These are phyloP conservation scores for Lophotis ruficrista DNA, from an alignment of 2,113 vertebrate species.

Conservation along the genomic window DNA sequence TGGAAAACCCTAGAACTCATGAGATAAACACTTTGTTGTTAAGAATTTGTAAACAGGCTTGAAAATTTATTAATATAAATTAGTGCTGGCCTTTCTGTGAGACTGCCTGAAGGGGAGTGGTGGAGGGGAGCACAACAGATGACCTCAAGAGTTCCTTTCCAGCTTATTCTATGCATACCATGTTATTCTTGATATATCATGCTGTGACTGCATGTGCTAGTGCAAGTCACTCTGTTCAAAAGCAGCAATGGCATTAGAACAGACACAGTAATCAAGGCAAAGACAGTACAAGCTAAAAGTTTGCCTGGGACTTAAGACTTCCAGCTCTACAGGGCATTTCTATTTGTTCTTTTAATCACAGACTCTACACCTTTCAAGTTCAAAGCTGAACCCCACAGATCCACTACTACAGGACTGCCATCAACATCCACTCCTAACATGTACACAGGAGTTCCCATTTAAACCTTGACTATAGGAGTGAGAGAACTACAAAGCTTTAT, in stretches of 20 bases:
- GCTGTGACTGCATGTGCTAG: neutral
- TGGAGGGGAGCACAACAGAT: neutral
- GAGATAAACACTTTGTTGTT: neutral
- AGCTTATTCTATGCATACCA: neutral
- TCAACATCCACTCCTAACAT: neutral
- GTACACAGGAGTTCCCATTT: accelerated
- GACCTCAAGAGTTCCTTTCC: neutral
- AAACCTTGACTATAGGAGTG: neutral
- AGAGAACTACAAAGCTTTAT: neutral
- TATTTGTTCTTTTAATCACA: neutral
- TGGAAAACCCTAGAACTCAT: neutral
- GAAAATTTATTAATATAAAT: neutral
- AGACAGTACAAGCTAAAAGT: neutral
- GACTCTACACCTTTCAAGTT: neutral
- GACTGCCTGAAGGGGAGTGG: neutral
- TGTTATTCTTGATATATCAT: neutral
- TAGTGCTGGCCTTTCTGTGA: neutral
- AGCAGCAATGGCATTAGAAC: neutral
- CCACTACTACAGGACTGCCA: neutral
- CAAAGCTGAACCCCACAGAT: neutral
- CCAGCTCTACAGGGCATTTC: neutral
- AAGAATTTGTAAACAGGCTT: neutral
- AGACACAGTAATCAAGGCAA: neutral
- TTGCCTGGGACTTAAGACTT: neutral
- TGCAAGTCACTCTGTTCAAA: neutral